phyloP scores from a whole-genome alignment of 1,140 invertebrate genomes.

The Phthorimaea operculella region DNA sequence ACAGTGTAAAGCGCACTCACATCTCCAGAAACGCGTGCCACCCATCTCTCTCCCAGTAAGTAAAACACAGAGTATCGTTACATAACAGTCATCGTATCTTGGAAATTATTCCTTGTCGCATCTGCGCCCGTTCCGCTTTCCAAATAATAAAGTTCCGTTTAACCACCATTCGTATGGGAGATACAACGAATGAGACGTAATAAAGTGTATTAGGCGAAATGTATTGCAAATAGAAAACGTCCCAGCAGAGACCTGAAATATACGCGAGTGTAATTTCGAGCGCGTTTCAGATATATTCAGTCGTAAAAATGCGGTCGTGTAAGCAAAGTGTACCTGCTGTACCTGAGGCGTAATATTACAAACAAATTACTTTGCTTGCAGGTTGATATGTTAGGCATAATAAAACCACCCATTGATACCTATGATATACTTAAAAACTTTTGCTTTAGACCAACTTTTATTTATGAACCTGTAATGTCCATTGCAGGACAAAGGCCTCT shows the following conservation, averaged over 20 bases:
- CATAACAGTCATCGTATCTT: conserved; percentile 30
- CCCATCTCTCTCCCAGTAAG: conserved; percentile 30
- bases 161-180: conserved; percentile 60
- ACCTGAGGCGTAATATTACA: not conserved
- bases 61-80: conserved; percentile 37
- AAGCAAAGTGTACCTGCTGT: not conserved
- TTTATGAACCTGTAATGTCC: too few species aligned
- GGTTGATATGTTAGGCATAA: too few species aligned
- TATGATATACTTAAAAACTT: too few species aligned
- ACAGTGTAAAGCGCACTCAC: too few species aligned
- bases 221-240: conserved; percentile 46
- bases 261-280: not conserved
- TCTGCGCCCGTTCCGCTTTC: conserved; percentile 46
- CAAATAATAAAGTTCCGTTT: conserved; percentile 62
- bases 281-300: conserved; percentile 2
- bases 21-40: conserved; percentile 10
- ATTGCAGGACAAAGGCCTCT: too few species aligned
- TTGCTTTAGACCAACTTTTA: too few species aligned
- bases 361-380: not conserved
- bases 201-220: conserved; percentile 58
- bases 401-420: too few species aligned
- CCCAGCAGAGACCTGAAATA: not conserved
- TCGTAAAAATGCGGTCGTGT: not conserved
- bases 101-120: conserved; percentile 45
- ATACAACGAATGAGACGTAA: conserved; percentile 54